Evolutionary conservation across 2,113 vertebrate species (phyloP).

Genomic region (Larimichthys polyactis): DNA sequence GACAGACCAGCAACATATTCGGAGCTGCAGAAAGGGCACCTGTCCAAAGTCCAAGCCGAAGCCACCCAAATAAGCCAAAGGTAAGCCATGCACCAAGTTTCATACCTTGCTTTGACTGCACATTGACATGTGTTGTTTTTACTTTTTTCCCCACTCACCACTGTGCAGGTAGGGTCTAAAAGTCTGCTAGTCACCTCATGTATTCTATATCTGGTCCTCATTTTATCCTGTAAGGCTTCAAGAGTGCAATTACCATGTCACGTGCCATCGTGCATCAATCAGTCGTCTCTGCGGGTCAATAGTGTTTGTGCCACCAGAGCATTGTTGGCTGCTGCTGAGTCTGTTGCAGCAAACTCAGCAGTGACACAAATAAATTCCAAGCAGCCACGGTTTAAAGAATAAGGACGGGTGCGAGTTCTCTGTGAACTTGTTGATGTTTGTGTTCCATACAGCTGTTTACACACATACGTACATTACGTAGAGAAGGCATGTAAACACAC

Average conservation of each 20-base stretch:
- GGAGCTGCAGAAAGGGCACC: slow-evolving; percentile 79
- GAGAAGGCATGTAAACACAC: neutral
- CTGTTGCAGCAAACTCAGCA: neutral
- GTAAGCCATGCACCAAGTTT: slow-evolving; percentile 72
- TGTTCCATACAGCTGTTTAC: neutral
- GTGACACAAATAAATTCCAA: neutral
- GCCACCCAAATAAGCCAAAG: slow-evolving; percentile 96
- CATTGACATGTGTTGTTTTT: neutral
- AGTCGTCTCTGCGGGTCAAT: neutral
- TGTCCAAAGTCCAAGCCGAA: slow-evolving; percentile 70
- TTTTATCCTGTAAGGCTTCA: neutral
- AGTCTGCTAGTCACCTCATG: neutral
- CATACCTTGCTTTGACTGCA: neutral
- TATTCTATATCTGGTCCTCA: neutral
- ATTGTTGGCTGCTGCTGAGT: neutral
- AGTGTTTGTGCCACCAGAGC: slow-evolving; percentile 17
- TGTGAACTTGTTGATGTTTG: neutral
- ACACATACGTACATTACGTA: neutral
- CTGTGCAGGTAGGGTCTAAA: neutral
- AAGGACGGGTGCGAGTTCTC: neutral
- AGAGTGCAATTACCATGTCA: neutral
- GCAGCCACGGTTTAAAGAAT: neutral
- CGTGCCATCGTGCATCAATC: neutral
- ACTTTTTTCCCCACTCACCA: neutral
- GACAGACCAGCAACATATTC: slow-evolving; percentile 88